Conservation (phyloP, 2,113 vertebrate genomes). For the Paramisgurnus dabryanus region DNA sequence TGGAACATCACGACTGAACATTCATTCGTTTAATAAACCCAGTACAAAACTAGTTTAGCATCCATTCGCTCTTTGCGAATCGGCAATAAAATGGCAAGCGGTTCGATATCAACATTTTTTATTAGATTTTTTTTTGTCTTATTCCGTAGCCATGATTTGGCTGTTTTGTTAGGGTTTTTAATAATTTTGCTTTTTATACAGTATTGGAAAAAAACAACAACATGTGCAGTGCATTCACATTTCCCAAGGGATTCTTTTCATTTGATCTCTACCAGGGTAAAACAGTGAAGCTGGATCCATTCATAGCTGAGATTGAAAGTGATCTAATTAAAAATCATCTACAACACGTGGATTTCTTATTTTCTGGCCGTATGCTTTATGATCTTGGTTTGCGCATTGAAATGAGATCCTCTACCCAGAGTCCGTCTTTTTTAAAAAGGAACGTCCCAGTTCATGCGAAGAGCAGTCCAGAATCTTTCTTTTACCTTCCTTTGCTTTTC, state of each 20-base stretch:
- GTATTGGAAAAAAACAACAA: constrained; percentile 84
- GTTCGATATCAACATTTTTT: constrained; percentile 60
- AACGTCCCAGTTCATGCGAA: constrained; percentile 95
- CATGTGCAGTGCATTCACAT: constrained; percentile 94
- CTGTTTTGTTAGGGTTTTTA: constrained; percentile 76
- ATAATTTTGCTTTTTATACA: constrained; percentile 89
- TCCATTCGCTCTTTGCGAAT: background rate
- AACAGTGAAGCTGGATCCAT: constrained; percentile 89
- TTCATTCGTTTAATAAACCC: constrained; percentile 18
- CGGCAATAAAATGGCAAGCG: constrained; percentile 42
- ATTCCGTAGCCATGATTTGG: constrained; percentile 68
- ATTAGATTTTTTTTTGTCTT: constrained; percentile 57
- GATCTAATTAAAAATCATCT: constrained; percentile 87
- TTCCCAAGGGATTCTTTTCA: constrained; percentile 88
- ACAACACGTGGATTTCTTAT: constrained; percentile 80
- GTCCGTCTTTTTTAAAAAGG: constrained; percentile 80
- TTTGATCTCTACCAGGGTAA: constrained; percentile 89
- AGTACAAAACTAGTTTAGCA: background rate
- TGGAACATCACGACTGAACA: background rate
- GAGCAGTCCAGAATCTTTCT: constrained; percentile 76
- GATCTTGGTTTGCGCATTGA: constrained; percentile 45
- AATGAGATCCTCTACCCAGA: constrained; percentile 65
- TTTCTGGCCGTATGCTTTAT: constrained; percentile 46
- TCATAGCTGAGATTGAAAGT: constrained; percentile 83
- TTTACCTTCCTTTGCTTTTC: constrained; percentile 56